Base-by-base conservation (phyloP, 2,888 invertebrate species). In the Drosophila meridiana region DNA sequence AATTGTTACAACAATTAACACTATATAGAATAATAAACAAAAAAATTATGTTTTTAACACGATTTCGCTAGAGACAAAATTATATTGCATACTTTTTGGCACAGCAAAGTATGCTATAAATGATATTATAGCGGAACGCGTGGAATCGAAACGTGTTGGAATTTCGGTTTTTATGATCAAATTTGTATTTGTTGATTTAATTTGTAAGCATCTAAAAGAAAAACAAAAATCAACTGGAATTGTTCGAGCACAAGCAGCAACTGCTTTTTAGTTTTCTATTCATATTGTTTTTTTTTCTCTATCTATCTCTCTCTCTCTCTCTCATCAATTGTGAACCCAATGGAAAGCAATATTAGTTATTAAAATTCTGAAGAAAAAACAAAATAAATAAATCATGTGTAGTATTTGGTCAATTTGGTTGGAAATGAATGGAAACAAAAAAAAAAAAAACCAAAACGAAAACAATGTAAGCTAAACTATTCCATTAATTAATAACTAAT, bases 341-440 rank as follows among this genome's bases (percentile, higher is more conserved):
- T 42, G 78, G 52, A 70, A 68, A 85, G 85, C 85, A 85, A 85
- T 85, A 85, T 87, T 85, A 85, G 85, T 89, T 89, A 45, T 69
- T 81, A 85, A 89, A 78, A 48, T 59, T 62, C 59, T 58, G 55
- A 38, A 53, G 42, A 13, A 3, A 73, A 62, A 45, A 45, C 11
- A 32, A 55, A 20, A 3, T 70, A 43, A 58, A 20, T 0, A 75
- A 68, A 53, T 26, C 65, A 66, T 38, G 45, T 69, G 72, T 83
- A 62, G 75, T 68, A 80, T 74, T 80, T 75, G 80, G 88, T 89
- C 90, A 89, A 89, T 89, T 89, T 82, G 61, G 74, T 89, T 87
- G 43, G 34, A 50, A 61, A 73, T 57, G 9, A 67, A 61, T 32
- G 30, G 50, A 53, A 57, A 59, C 43, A 43, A 59, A 58, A 32